Evolutionary conservation across 2,888 invertebrate genomes (phyloP), one percentile per base, ranked within the genome.

Genomic region (Palloptera scutellata): DNA sequence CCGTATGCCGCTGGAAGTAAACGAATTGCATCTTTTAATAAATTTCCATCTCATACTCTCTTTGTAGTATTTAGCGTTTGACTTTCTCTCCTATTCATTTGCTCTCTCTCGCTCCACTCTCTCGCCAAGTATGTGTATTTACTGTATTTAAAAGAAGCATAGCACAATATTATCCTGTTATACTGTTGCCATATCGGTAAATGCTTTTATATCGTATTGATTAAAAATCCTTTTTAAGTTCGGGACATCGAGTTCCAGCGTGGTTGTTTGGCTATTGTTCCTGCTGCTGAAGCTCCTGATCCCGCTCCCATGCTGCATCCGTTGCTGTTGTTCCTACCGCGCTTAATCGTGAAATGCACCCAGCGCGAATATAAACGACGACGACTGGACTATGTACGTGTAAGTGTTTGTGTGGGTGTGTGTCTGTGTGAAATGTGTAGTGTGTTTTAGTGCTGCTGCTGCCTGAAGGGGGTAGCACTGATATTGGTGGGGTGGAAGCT

Each of bases 91-190:
- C 42, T 3, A 19, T 51, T 60, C 52, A 43, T 42, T 57, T 45
- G 11, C 41, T n/a, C 61, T 52, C 66, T 15, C 52, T 58, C 1
- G 6, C 45, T 12, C 42, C 48, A 10, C 48, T 41, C 42, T 64
- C 60, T 60, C 61, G 51, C 40, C 58, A 8, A 58, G 10, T 42
- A 41, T 41, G 58, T 45, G 48, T 48, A 48, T 8, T 48, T 48
- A 15, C 48, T 48, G 6, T 48, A n/a, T n/a, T n/a, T n/a, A n/a
- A 15, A 13, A 13, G 48, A n/a, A 48, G 48, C 30, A 30, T 6
- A 53, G 53, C 53, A 53, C 55, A 51, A 72, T 57, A 58, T 69
- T 67, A 57, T 73, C 61, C 70, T 73, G 65, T 61, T 69, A 66
- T 57, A 66, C 58, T 54, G 63, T 54, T 60, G 20, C 60, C 45